Evolutionary conservation across 2,888 invertebrate genomes (phyloP), one percentile per base, ranked within the genome.

Genomic region (Hetaerina titia): DNA sequence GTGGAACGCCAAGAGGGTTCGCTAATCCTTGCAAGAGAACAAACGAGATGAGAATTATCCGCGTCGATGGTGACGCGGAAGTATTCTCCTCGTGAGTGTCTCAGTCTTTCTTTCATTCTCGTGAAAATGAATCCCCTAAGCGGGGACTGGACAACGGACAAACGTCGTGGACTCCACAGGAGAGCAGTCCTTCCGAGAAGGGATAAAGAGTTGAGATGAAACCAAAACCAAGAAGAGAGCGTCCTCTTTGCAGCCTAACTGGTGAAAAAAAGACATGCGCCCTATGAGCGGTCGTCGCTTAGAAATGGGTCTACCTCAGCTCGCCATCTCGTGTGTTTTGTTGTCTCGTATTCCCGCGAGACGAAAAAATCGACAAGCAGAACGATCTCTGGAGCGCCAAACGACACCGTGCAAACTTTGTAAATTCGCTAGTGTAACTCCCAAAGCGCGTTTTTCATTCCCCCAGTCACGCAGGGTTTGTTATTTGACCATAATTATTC

Each of bases 121-220:
- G 2, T 13, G 0, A 25, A 31, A 81, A 81, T 81, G 31, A 81
- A 81, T 31, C 13, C 13, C 81, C 25, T 31, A 81, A 81, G 25
- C 25, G 31, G 25, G 74, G 81, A 81, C 25, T 31, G 13, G 31
- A 31, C 13, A 13, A 25, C 25, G 22, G 31, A 8, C 25, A 4
- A 81, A 25, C 81, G 1, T 31, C 81, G 81, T n/a, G 81, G 31
- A 81, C 31, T 31, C 15, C 15, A 11, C 31, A 31, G 25, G 25
- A n/a, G 81, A 31, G 81, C 31, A 81, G 81, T 81, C 81, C 81
- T 81, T 81, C 31, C 81, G 81, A 25, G 81, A 81, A 45, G 31
- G 1, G 81, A 81, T 11, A 81, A 81, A 81, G 31, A 81, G 7
- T 81, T 15, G 4, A 81, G 81, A 31, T 45, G 4, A 31, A 31